Evolutionary conservation across 2,113 vertebrate species (phyloP).

Genomic region (Daubentonia madagascariensis): DNA sequence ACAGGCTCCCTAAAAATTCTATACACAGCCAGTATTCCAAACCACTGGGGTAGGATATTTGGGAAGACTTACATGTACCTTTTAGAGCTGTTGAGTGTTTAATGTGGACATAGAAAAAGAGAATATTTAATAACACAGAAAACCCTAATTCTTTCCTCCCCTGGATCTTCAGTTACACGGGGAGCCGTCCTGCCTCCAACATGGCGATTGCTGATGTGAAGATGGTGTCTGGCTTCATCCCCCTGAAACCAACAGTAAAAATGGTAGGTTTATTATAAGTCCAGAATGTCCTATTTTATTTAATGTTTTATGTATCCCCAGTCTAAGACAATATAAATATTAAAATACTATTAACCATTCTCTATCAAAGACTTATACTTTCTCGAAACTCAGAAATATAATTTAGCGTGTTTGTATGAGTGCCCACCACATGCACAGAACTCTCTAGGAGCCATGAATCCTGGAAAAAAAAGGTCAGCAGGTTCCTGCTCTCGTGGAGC

Average conservation of each 20-base stretch:
- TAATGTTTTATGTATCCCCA: neutral
- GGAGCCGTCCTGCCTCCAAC: slow-evolving; percentile 77
- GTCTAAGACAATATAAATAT: neutral
- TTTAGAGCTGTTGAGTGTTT: neutral
- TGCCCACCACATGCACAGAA: neutral
- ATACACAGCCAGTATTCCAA: neutral
- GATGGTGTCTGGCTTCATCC: slow-evolving; percentile 81
- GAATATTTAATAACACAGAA: neutral
- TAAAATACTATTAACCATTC: neutral
- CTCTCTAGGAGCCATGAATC: neutral
- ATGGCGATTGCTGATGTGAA: slow-evolving; percentile 80
- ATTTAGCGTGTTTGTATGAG: neutral
- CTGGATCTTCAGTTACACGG: slow-evolving; percentile 71
- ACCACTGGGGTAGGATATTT: neutral
- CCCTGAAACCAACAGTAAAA: slow-evolving; percentile 71
- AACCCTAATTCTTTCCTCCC: neutral
- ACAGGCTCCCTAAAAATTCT: neutral
- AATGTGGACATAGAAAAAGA: neutral
- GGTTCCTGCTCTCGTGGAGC: neutral
- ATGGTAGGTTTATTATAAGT: slow-evolving; percentile 51
- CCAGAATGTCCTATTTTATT: neutral
- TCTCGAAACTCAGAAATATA: neutral
- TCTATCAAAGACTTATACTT: neutral
- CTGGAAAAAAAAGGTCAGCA: neutral
- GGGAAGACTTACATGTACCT: neutral